Evolutionary conservation across 2,113 vertebrate species (phyloP).

Genomic region (Carassius gibelio): DNA sequence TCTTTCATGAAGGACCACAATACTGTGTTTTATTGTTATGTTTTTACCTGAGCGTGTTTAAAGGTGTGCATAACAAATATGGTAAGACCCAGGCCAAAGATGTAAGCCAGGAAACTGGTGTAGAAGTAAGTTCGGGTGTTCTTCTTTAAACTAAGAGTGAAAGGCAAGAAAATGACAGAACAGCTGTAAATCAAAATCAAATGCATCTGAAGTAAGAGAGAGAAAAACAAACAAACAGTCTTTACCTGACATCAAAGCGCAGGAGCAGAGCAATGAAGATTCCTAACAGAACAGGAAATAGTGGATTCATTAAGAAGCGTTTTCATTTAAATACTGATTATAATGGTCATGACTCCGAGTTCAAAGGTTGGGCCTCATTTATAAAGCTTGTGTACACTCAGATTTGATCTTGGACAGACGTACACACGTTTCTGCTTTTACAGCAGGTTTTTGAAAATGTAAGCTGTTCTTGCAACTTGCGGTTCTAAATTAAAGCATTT

Average conservation of each 20-base stretch:
- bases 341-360: no score
- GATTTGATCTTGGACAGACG: no score
- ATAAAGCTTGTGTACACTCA: no score
- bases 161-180: neutral
- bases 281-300: conserved; percentile 68
- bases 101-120: conserved; percentile 95
- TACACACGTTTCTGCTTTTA: no score
- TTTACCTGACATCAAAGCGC: conserved; percentile 96
- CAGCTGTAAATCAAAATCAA: neutral
- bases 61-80: conserved; percentile 99
- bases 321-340: neutral
- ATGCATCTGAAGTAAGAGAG: neutral
- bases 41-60: conserved; percentile 94
- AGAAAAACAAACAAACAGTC: neutral
- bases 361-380: neutral
- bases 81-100: conserved; percentile 95
- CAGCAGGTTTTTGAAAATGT: no score
- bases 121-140: conserved; percentile 97
- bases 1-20: neutral
- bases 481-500: no score
- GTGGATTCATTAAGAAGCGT: neutral
- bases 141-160: conserved; percentile 86
- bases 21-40: no score
- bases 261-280: conserved; percentile 98
- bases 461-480: no score